These are phyloP conservation scores for Sphaerophoria rueppellii DNA, from an alignment of 2,888 invertebrate species.

Conservation along the genomic window DNA sequence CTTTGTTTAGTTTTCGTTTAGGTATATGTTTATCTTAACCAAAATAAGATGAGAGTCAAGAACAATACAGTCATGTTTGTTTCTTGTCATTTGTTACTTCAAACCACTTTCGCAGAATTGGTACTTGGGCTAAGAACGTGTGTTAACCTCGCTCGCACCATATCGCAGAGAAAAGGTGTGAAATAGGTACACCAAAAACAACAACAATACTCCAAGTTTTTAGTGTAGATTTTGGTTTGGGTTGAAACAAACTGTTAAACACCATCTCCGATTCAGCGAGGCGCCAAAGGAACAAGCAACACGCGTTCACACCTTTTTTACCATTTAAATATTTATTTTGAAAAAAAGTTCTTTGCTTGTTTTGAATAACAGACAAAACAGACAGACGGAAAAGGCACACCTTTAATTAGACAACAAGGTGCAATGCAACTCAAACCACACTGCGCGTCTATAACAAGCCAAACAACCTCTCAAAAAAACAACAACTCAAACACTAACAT, in stretches of 20 bases:
- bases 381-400: conserved; percentile 44
- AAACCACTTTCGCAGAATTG: no score
- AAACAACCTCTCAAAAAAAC: neutral
- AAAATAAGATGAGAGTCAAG: no score
- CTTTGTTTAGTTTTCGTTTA: no score
- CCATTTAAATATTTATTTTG: conserved; percentile 5
- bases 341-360: neutral
- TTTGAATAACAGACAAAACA: neutral
- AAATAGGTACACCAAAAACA: neutral
- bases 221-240: neutral
- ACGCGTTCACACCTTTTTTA: conserved; percentile 52
- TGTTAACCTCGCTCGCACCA: no score
- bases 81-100: no score
- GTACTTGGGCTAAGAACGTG: no score
- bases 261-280: conserved; percentile 5
- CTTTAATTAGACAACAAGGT: conserved; percentile 57
- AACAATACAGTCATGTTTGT: no score
- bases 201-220: no score
- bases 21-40: no score
- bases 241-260: neutral
- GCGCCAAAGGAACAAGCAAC: conserved; percentile 21
- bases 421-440: conserved; percentile 26
- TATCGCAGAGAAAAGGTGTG: neutral
- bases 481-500: neutral
- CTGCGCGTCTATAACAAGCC: neutral